phyloP scores from a whole-genome alignment of 1,140 invertebrate genomes.

The Temnothorax curvispinosus region DNA sequence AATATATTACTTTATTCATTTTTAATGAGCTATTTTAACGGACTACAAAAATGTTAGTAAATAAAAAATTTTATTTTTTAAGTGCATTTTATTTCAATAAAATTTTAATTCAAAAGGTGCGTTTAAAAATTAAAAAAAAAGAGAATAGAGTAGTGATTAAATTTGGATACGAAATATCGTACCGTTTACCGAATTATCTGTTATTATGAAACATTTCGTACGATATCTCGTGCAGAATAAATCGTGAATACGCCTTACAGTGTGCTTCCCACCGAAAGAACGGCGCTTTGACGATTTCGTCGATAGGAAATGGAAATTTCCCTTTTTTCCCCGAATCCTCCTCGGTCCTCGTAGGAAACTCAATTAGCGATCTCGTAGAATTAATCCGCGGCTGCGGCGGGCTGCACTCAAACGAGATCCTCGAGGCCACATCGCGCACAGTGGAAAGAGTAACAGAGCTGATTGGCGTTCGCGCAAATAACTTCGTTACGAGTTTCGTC shows the following conservation, averaged over 20 bases:
- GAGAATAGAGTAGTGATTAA: neutral
- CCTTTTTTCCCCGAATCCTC: neutral
- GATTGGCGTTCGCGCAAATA: constrained; percentile 62
- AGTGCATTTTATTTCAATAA: neutral
- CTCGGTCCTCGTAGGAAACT: constrained; percentile 30
- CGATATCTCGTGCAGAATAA: neutral
- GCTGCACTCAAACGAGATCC: constrained; percentile 29
- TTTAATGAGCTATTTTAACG: neutral
- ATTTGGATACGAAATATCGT: neutral
- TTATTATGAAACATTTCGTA: neutral
- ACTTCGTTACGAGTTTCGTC: constrained; percentile 58
- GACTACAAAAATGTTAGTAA: neutral
- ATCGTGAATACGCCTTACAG: neutral
- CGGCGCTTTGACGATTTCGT: neutral
- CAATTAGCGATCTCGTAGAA: constrained; percentile 61
- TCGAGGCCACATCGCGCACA: neutral
- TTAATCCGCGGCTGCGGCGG: constrained; percentile 37
- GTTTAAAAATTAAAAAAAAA: neutral
- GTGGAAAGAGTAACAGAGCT: constrained; percentile 52
- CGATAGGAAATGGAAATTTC: constrained; percentile 31
- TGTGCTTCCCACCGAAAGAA: neutral
- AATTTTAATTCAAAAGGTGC: neutral
- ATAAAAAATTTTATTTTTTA: neutral
- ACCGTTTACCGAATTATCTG: neutral
- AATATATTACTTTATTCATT: constrained; percentile 1